Percentiles rank a stretch among this genome's conserved stretches.
Conservation (phyloP, 2,888 invertebrate genomes). For the Acrocyrtus sp. region DNA sequence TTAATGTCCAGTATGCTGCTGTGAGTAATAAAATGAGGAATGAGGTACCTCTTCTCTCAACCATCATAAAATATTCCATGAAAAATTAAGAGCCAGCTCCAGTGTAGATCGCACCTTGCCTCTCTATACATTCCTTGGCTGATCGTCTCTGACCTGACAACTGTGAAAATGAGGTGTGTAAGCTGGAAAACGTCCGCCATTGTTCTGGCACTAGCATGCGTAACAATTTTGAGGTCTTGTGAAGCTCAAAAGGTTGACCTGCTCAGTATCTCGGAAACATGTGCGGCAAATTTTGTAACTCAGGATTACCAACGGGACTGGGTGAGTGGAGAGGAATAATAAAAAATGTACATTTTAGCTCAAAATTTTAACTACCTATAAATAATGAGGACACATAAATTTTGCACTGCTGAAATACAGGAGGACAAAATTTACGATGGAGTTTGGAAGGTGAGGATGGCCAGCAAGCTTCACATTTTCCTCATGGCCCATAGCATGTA, state of each 20-base stretch:
- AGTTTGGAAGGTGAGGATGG: not conserved
- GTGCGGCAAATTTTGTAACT: slow-evolving; percentile 8
- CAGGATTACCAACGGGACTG: not conserved
- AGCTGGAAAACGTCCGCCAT: no score
- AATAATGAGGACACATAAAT: no score
- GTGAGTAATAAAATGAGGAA: not conserved
- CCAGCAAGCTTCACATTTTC: not conserved
- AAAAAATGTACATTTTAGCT: not conserved
- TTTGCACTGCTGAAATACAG: not conserved
- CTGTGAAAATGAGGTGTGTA: no score
- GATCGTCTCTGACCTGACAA: no score
- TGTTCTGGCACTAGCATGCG: no score
- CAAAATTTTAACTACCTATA: not conserved
- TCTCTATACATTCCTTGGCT: no score
- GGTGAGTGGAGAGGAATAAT: not conserved
- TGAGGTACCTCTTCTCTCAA: not conserved
- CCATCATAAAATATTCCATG: no score
- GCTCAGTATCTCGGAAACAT: not conserved
- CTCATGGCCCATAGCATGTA: not conserved
- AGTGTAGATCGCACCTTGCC: no score
- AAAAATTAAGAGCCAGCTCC: no score
- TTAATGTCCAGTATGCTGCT: not conserved
- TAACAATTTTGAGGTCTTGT: no score
- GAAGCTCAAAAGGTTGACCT: not conserved
- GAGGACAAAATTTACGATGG: not conserved